These are phyloP conservation scores for Hypothenemus hampei DNA, from an alignment of 1,140 invertebrate species.

Conservation along the genomic window DNA sequence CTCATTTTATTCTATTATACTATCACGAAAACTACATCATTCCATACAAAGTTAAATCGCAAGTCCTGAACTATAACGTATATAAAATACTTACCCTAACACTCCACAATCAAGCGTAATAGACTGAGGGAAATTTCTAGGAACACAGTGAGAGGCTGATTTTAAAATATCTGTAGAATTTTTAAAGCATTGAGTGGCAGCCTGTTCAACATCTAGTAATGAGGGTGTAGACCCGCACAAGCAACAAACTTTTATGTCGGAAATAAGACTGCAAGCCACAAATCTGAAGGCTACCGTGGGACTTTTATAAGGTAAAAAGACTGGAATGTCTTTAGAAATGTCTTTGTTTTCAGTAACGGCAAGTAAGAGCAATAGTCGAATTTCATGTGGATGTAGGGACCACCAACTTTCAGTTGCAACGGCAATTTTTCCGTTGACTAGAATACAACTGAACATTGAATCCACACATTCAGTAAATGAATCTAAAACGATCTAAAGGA, in stretches of 20 bases:
- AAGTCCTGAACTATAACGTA: too few relatives aligned
- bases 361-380: constrained; percentile 65
- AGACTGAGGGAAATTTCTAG: constrained; percentile 58
- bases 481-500: constrained; percentile 70
- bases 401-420: constrained; percentile 77
- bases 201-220: constrained; percentile 65
- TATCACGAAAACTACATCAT: too few relatives aligned
- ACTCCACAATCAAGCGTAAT: constrained; percentile 59
- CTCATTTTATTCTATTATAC: too few relatives aligned
- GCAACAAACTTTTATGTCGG: constrained; percentile 67
- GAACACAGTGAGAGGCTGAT: constrained; percentile 55
- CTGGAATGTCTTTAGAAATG: constrained; percentile 67
- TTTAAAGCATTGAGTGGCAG: constrained; percentile 69
- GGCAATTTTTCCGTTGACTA: constrained; percentile 67
- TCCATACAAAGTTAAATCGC: too few relatives aligned
- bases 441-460: constrained; percentile 72
- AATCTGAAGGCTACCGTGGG: constrained; percentile 76
- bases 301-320: constrained; percentile 78
- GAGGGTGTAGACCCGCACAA: constrained; percentile 73
- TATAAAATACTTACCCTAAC: constrained; percentile 57
- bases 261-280: constrained; percentile 67
- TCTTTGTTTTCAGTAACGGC: constrained; percentile 59
- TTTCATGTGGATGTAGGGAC: constrained; percentile 65
- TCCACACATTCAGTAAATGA: constrained; percentile 69
- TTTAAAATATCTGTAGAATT: constrained; percentile 62